Conservation (phyloP, 2,888 invertebrate genomes). For the Lacanobia wlatinum region DNA sequence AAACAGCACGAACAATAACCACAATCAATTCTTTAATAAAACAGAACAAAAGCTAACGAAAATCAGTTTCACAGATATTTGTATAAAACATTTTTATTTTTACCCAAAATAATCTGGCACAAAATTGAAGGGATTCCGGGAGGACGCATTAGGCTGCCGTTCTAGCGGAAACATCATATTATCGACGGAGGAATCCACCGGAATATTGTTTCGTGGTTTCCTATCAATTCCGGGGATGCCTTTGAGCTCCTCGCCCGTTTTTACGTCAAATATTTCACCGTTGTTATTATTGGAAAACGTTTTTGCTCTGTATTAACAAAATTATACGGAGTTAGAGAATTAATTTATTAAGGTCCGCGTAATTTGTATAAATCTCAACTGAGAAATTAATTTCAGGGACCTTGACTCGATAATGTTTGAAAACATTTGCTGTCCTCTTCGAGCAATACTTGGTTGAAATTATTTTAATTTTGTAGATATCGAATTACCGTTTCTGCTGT, state of each 20-base stretch:
- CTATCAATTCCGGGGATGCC: constrained; percentile 75
- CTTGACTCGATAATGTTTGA: constrained; percentile 56
- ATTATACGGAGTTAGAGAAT: constrained; percentile 58
- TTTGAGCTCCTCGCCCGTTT: constrained; percentile 65
- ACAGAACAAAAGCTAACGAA: constrained; percentile 49
- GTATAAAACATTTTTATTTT: constrained; percentile 67
- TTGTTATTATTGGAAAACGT: constrained; percentile 68
- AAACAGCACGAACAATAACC: constrained; percentile 34
- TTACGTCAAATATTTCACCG: constrained; percentile 68
- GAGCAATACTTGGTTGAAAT: constrained; percentile 21
- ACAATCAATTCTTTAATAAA: constrained; percentile 37
- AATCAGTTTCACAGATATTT: constrained; percentile 64
- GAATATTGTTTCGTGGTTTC: constrained; percentile 83
- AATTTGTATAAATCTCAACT: constrained; percentile 61
- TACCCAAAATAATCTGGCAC: constrained; percentile 74
- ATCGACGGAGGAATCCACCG: constrained; percentile 76
- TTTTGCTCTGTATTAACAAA: constrained; percentile 64
- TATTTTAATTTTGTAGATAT: not conserved
- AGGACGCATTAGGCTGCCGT: constrained; percentile 77
- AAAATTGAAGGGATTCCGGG: constrained; percentile 72
- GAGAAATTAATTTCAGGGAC: constrained; percentile 58
- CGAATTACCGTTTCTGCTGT: not conserved
- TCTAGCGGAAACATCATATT: constrained; percentile 84
- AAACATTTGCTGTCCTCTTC: constrained; percentile 45
- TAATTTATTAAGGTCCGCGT: constrained; percentile 61